Percentiles rank a stretch among this genome's conserved stretches.
phyloP scores from a whole-genome alignment of 2,797 vertebrate species.

The Danio kyathit region DNA sequence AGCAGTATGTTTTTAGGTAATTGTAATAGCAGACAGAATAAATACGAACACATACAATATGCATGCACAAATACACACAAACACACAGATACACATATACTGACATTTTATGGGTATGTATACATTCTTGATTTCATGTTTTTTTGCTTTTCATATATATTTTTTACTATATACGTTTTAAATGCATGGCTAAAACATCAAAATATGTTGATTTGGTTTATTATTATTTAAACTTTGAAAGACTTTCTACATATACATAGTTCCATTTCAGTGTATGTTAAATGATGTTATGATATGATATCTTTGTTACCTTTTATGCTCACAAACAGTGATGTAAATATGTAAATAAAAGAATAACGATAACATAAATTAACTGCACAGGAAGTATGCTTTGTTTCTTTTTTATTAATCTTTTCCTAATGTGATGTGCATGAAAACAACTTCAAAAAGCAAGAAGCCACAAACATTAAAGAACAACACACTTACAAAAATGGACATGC shows the following conservation, averaged over 20 bases:
- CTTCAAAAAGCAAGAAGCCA: slow-evolving; percentile 20
- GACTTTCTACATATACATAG: not conserved
- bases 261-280: not conserved
- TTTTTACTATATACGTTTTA: too few species aligned
- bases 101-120: not conserved
- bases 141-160: not conserved
- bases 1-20: not conserved
- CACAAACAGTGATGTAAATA: not conserved
- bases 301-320: not conserved
- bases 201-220: too few species aligned
- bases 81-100: not conserved
- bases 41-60: not conserved
- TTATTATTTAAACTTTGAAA: not conserved
- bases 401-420: slow-evolving; percentile 65
- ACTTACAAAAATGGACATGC: slow-evolving; percentile 38
- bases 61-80: not conserved
- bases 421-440: slow-evolving; percentile 18
- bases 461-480: slow-evolving; percentile 32
- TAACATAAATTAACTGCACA: slow-evolving; percentile 47
- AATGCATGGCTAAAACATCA: too few species aligned
- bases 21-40: not conserved
- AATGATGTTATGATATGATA: not conserved
- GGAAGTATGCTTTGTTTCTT: slow-evolving; percentile 61
- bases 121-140: too few species aligned
- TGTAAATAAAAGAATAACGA: not conserved